Evolutionary conservation across 2,888 invertebrate species (phyloP), one percentile per base, ranked within the genome.

Genomic region (Diplazon laetatorius): DNA sequence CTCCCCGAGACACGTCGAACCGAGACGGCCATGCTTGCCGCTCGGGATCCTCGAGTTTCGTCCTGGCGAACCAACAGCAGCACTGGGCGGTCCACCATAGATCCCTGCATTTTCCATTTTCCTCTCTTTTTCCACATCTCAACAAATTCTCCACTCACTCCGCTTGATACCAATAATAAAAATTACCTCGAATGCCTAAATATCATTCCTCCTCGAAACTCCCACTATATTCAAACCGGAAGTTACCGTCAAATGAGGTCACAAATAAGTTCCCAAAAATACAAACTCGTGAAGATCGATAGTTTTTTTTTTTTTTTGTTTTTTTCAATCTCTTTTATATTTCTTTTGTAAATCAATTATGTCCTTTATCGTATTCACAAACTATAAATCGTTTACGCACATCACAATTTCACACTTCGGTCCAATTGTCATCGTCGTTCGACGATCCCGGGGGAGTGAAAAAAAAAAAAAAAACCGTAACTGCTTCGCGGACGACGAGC

Each of bases 1-100:
- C n/a, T n/a, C n/a, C 50, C 71, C 70, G 78, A 66, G 46, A 62
- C 66, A 75, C 78, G 59, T 59, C 74, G 75, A 78, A 63, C 59
- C 70, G 63, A 78, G 80, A 80, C 85, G 84, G 83, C 85, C 83
- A 85, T 83, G 83, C 84, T 84, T 78, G 70, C 74, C 60, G 60
- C 66, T 35, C 68, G 16, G 68, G 78, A 66, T 75, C 75, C 75
- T 78, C 60, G 78, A n/a, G n/a, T 52, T 75, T 71, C 75, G 71
- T 78, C 78, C 75, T 78, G 55, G 71, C 62, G 66, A 55, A 78
- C 75, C 68, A 68, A 66, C 68, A 72, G 65, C 78, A 70, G 44
- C 73, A 73, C 71, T 66, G 75, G 75, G 66, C 71, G 75, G 78
- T 75, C 66, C 78, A 66, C 78, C 75, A 75, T 74, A n/a, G n/a